These are phyloP conservation scores for Platyrinchus mystaceus DNA, from an alignment of 2,797 vertebrate species.

Conservation along the genomic window DNA sequence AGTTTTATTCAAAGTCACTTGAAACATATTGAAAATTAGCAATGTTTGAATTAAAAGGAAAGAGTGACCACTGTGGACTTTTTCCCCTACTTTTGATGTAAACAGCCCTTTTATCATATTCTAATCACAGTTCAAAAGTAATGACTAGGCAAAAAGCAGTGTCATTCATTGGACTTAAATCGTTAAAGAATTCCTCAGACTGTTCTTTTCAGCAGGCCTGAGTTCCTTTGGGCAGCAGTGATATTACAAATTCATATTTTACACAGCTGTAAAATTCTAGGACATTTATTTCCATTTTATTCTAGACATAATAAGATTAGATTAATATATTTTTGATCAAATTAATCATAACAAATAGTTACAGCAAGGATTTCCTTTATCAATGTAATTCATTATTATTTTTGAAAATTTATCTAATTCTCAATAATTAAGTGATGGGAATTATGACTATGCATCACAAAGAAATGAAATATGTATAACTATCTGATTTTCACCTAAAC, in stretches of 20 bases:
- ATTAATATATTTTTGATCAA: neutral
- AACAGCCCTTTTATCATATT: neutral
- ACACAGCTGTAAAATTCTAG: neutral
- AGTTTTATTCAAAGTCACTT: constrained; percentile 19
- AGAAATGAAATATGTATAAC: neutral
- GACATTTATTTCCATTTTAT: neutral
- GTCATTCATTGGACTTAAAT: neutral
- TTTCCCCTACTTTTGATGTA: neutral
- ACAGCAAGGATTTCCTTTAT: neutral
- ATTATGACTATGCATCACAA: neutral
- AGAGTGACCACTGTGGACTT: neutral
- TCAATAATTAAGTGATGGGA: neutral
- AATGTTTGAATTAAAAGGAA: neutral
- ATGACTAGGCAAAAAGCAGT: neutral
- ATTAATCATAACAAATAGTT: neutral
- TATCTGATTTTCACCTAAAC: neutral
- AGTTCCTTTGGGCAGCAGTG: neutral
- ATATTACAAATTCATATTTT: neutral
- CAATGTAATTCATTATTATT: neutral
- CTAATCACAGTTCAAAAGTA: neutral
- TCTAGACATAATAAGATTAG: neutral
- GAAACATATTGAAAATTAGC: neutral
- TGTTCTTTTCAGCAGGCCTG: neutral
- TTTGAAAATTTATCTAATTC: neutral
- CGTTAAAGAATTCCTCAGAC: neutral